Conservation (phyloP, 2,797 vertebrate species). For the Loriculus beryllinus region DNA sequence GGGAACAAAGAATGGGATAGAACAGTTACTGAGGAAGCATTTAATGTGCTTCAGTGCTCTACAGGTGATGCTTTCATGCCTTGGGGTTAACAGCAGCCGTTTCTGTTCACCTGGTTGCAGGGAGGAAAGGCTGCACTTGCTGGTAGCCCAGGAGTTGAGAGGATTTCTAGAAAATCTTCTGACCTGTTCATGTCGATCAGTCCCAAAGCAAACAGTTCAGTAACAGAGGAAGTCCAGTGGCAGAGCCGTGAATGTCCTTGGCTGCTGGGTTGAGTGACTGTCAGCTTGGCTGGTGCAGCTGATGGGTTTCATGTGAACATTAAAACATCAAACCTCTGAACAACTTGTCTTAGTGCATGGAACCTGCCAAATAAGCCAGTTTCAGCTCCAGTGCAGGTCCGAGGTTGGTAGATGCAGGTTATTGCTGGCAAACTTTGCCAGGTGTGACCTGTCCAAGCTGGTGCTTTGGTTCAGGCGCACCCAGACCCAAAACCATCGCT, state of each 20-base stretch:
- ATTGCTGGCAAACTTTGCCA: neutral
- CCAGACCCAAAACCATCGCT: neutral
- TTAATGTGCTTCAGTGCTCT: fast-evolving
- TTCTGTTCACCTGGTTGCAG: neutral
- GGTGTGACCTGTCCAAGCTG: fast-evolving
- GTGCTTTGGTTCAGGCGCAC: neutral
- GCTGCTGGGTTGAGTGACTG: neutral
- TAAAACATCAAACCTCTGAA: neutral
- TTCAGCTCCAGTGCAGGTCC: fast-evolving
- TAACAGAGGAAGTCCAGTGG: neutral
- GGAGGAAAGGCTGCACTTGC: neutral
- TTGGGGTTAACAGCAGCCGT: neutral
- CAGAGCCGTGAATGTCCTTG: fast-evolving
- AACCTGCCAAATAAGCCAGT: neutral
- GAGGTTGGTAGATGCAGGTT: neutral
- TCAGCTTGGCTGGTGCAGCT: neutral
- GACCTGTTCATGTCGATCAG: fast-evolving
- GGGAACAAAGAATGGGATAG: neutral
- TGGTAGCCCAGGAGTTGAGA: neutral
- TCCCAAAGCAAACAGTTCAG: neutral
- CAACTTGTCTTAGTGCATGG: neutral
- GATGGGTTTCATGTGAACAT: neutral
- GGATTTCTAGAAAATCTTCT: neutral
- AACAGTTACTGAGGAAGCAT: neutral
- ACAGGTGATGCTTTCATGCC: neutral